phyloP scores from a whole-genome alignment of 2,888 invertebrate genomes.

The Chesias legatella region DNA sequence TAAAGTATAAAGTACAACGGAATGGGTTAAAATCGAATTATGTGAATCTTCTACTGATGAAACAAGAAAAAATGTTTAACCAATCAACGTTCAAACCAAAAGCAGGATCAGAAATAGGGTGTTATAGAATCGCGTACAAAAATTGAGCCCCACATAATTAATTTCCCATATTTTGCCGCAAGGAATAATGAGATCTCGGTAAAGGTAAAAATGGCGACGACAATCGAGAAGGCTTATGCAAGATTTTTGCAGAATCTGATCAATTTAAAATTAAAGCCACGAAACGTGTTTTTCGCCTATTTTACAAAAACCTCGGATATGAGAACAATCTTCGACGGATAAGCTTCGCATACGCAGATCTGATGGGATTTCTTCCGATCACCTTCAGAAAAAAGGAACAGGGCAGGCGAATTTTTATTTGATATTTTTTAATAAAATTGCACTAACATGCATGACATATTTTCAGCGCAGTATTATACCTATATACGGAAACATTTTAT shows the following conservation, averaged over 20 bases:
- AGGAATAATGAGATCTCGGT: slow-evolving; percentile 63
- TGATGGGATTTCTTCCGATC: slow-evolving; percentile 43
- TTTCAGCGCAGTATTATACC: too few species aligned
- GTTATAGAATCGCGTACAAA: slow-evolving; percentile 31
- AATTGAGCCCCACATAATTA: slow-evolving; percentile 62
- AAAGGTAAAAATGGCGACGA: slow-evolving; percentile 59
- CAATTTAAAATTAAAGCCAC: slow-evolving; percentile 81
- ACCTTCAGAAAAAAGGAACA: slow-evolving; percentile 32
- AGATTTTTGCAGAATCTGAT: slow-evolving; percentile 75
- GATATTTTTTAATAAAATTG: slow-evolving; percentile 1
- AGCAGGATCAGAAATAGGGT: too few species aligned
- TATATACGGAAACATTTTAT: too few species aligned
- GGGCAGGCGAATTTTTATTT: slow-evolving; percentile 11
- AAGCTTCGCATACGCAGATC: slow-evolving; percentile 53
- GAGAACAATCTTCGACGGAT: slow-evolving; percentile 74
- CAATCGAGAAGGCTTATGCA: slow-evolving; percentile 66
- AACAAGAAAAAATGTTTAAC: slow-evolving; percentile 1
- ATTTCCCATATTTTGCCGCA: slow-evolving; percentile 57
- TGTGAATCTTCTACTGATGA: background rate
- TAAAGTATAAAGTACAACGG: too few species aligned
- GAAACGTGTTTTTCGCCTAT: slow-evolving; percentile 80
- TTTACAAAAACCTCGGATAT: slow-evolving; percentile 78
- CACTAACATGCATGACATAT: too few species aligned
- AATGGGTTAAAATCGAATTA: too few species aligned
- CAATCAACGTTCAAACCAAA: slow-evolving; percentile 18